Percentiles rank a stretch among this genome's conserved stretches.
These are phyloP conservation scores for Archaeoteleia sp. DNA, from an alignment of 2,888 invertebrate genomes.

Conservation along the genomic window DNA sequence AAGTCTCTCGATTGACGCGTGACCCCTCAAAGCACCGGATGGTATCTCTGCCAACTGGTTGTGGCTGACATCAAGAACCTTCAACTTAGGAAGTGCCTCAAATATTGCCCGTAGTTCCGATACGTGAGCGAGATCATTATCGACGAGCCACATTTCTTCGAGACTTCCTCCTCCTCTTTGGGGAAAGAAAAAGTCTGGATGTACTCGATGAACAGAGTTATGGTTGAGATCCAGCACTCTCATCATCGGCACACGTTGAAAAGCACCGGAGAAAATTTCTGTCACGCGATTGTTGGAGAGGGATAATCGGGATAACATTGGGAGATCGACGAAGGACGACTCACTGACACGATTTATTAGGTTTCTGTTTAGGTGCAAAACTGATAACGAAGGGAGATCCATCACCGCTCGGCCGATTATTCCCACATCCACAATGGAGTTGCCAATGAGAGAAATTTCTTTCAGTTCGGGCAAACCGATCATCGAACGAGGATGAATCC, in stretches of 20 bases:
- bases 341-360: constrained; percentile 83
- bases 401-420: constrained; percentile 87
- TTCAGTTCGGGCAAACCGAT: constrained; percentile 82
- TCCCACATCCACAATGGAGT: constrained; percentile 85
- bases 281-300: constrained; percentile 84
- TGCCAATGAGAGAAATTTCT: constrained; percentile 83
- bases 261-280: constrained; percentile 86
- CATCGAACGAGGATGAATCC: constrained; percentile 87
- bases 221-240: constrained; percentile 85
- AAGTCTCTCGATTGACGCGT: constrained; percentile 86
- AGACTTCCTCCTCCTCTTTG: constrained; percentile 84
- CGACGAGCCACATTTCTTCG: constrained; percentile 85
- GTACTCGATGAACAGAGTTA: constrained; percentile 85
- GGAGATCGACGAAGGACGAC: constrained; percentile 87
- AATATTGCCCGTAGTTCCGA: constrained; percentile 84
- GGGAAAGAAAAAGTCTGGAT: constrained; percentile 85
- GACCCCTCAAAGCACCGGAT: constrained; percentile 86
- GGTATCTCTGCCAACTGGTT: constrained; percentile 87
- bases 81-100: constrained; percentile 85
- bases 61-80: constrained; percentile 86
- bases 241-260: constrained; percentile 85
- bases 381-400: constrained; percentile 84
- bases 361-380: constrained; percentile 84
- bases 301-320: constrained; percentile 81
- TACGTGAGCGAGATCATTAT: constrained; percentile 86